These are phyloP conservation scores for Neelides sp. DNA, from an alignment of 1,140 invertebrate species.

Conservation along the genomic window DNA sequence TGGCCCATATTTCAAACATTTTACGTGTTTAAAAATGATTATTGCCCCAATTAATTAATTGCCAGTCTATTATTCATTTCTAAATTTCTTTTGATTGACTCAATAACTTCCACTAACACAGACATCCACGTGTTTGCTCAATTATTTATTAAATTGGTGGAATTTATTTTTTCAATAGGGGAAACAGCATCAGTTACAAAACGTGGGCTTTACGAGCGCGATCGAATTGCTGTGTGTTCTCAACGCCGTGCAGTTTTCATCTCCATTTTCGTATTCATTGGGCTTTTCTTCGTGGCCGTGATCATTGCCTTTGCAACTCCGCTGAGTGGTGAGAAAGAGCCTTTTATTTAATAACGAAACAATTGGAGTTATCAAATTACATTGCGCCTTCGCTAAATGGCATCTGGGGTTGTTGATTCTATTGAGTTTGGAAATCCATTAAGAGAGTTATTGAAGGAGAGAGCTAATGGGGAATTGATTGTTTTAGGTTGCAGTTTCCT, in stretches of 20 bases:
- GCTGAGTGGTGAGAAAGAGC: conserved; percentile 33
- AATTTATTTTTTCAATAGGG: conserved; percentile 45
- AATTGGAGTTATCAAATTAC: no score
- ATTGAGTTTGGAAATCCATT: no score
- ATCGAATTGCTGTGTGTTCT: conserved; percentile 71
- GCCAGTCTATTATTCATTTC: conserved; percentile 2
- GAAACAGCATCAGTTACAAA: conserved; percentile 53
- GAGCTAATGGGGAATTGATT: no score
- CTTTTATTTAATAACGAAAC: conserved; percentile 7
- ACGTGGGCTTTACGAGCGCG: conserved; percentile 58
- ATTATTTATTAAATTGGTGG: conserved; percentile 16
- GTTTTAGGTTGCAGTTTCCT: conserved; percentile 54
- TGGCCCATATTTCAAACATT: no score
- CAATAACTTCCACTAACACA: no score
- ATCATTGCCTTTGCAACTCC: conserved; percentile 80
- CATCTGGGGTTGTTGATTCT: no score
- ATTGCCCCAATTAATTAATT: conserved; percentile 33
- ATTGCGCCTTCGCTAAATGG: no score
- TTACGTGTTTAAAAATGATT: no score
- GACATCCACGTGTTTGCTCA: conserved; percentile 36
- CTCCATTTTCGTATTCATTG: conserved; percentile 58
- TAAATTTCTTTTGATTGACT: conserved; percentile 30
- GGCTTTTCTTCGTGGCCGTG: conserved; percentile 66
- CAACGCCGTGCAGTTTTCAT: conserved; percentile 68
- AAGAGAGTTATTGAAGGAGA: no score